Conservation (phyloP, 2,113 vertebrate genomes). For the Conger conger region DNA sequence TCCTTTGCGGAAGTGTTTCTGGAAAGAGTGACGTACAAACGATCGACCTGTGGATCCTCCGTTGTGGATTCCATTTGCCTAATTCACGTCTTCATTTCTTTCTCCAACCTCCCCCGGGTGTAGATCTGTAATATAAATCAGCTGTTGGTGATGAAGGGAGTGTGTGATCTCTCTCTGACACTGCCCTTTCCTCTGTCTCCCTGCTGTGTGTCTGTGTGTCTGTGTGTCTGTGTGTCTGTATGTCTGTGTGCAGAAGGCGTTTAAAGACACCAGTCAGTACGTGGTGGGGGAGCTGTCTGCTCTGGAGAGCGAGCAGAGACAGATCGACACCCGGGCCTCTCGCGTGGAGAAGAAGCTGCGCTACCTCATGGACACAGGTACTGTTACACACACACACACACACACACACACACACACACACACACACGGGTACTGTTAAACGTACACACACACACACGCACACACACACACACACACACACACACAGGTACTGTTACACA, state of each 20-base stretch:
- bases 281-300: conserved; percentile 99
- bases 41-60: no score
- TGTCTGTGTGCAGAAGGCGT: conserved; percentile 98
- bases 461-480: conserved; percentile 26
- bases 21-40: no score
- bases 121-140: no score
- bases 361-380: conserved; percentile 99
- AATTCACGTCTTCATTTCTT: no score
- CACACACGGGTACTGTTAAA: neutral
- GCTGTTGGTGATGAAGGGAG: no score
- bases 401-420: neutral
- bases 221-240: conserved; percentile 82
- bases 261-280: conserved; percentile 99
- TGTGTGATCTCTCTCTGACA: conserved; percentile 56
- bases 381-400: conserved; percentile 63
- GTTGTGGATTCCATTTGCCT: no score
- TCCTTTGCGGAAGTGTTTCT: no score
- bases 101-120: no score
- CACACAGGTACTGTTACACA: conserved; percentile 50
- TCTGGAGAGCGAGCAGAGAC: conserved; percentile 99
- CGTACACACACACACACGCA: no score
- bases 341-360: conserved; percentile 99
- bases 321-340: conserved; percentile 99
- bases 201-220: conserved; percentile 42
- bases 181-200: conserved; percentile 32